These are phyloP conservation scores for Cuculus canorus DNA, from an alignment of 2,797 vertebrate genomes.

Conservation along the genomic window DNA sequence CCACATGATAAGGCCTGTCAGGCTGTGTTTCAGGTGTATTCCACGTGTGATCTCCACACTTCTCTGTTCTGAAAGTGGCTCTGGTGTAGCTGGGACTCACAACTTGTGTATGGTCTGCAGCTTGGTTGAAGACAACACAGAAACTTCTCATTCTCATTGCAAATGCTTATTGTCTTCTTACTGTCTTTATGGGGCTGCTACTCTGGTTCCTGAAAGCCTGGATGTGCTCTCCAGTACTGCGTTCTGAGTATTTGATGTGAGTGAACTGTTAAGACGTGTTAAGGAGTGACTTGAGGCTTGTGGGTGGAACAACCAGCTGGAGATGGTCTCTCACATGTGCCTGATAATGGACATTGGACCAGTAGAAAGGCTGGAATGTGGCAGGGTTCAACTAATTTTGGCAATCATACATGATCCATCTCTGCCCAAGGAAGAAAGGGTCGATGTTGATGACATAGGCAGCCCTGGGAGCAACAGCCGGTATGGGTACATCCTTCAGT, in stretches of 20 bases:
- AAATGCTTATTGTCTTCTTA: background rate
- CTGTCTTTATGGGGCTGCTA: background rate
- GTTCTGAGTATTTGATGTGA: background rate
- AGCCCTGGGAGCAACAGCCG: background rate
- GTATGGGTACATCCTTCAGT: background rate
- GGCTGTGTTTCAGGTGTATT: background rate
- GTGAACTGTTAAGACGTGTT: background rate
- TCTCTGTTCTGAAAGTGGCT: background rate
- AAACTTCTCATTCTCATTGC: background rate
- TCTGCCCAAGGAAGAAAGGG: background rate
- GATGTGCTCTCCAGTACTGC: background rate
- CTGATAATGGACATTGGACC: background rate
- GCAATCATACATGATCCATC: background rate
- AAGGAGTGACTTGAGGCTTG: background rate
- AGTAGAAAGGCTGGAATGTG: background rate
- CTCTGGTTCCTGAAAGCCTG: background rate
- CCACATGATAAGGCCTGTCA: background rate
- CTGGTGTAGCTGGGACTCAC: background rate
- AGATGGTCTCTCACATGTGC: background rate
- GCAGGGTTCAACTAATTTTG: background rate
- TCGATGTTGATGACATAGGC: background rate
- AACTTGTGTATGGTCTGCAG: background rate
- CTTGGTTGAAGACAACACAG: background rate
- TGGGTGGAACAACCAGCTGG: background rate
- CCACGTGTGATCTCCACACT: background rate